Evolutionary conservation across 2,797 vertebrate species (phyloP).

Genomic region (Oophaga sylvatica): DNA sequence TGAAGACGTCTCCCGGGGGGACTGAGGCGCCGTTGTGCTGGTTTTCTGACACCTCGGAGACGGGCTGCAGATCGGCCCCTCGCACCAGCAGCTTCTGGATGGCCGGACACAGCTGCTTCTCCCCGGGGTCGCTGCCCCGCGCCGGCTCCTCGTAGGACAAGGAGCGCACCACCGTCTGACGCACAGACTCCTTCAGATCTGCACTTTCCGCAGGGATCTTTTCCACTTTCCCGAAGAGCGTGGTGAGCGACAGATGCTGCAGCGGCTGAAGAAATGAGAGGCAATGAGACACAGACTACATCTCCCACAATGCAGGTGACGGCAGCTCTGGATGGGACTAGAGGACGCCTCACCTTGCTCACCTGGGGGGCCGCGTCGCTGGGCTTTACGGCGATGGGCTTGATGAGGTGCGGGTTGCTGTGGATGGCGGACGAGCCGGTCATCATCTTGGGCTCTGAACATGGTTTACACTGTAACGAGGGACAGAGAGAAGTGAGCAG

Average conservation of each 20-base stretch:
- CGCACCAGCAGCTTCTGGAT: conserved; percentile 92
- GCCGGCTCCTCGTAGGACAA: conserved; percentile 83
- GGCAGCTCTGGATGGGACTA: neutral
- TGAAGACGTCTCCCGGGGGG: conserved; percentile 68
- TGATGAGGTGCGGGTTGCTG: conserved; percentile 91
- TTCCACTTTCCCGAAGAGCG: conserved; percentile 83
- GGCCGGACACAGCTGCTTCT: conserved; percentile 86
- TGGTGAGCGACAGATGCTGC: conserved; percentile 82
- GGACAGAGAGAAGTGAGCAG: neutral
- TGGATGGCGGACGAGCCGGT: conserved; percentile 85
- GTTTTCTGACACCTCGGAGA: conserved; percentile 84
- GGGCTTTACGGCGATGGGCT: conserved; percentile 93
- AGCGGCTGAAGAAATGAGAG: conserved; percentile 67
- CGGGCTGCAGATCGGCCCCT: conserved; percentile 76
- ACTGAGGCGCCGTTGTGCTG: conserved; percentile 73
- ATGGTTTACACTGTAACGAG: conserved; percentile 78
- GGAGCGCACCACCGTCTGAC: conserved; percentile 79
- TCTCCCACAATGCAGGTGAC: neutral
- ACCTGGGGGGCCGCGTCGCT: conserved; percentile 70
- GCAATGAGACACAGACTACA: neutral
- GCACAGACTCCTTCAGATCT: conserved; percentile 54
- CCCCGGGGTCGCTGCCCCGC: conserved; percentile 44
- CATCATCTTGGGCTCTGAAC: conserved; percentile 92
- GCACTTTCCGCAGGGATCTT: conserved; percentile 61
- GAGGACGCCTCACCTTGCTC: conserved; percentile 70